Conservation (phyloP, 2,797 vertebrate genomes). For the Urosaurus nigricauda region DNA sequence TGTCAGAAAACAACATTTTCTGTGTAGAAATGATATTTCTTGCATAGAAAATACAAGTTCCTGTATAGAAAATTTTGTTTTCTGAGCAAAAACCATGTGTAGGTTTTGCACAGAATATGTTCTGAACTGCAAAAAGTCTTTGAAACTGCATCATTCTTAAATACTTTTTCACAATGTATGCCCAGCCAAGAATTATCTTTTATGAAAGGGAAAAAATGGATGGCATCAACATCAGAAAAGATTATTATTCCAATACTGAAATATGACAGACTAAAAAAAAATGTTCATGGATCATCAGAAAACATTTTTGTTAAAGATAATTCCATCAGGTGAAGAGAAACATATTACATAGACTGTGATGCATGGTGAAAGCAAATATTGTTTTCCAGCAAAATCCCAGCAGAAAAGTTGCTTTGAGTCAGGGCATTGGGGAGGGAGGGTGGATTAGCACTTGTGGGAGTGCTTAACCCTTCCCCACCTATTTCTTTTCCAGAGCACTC, state of each 20-base stretch:
- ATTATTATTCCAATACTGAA: neutral
- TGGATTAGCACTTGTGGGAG: neutral
- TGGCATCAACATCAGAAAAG: neutral
- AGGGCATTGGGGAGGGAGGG: neutral
- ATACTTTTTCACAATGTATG: neutral
- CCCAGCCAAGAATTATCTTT: neutral
- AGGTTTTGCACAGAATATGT: no score
- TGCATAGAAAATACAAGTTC: no score
- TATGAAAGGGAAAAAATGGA: neutral
- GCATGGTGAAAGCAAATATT: neutral
- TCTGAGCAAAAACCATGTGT: no score
- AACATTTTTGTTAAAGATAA: neutral
- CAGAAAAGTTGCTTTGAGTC: neutral
- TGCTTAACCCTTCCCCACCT: neutral
- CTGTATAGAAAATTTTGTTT: no score
- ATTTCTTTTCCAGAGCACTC: neutral
- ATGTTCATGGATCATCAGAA: neutral
- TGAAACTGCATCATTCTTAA: no score
- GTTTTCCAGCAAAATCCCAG: neutral
- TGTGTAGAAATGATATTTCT: no score
- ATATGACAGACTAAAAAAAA: neutral
- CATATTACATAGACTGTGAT: neutral
- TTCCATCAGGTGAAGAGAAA: neutral
- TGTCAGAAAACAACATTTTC: no score
- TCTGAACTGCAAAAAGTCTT: no score